Base-by-base conservation (phyloP, 2,888 invertebrate genomes). In the Stratiomys singularior region DNA sequence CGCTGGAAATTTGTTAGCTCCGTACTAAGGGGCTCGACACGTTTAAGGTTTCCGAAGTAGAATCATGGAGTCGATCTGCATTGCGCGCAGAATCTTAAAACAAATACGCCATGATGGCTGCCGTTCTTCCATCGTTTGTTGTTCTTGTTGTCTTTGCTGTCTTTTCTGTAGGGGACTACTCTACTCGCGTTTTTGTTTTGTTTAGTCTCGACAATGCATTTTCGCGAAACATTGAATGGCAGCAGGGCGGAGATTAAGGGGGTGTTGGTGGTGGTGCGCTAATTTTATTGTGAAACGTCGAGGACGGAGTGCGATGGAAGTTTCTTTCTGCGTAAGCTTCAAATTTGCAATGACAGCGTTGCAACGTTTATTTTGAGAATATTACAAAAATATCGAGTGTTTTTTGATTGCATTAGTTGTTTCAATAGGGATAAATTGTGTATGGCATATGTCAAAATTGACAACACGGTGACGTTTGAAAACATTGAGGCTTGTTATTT, bases 31-130 rank as follows among this genome's bases (percentile, higher is more conserved):
- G n/a, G n/a, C n/a, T n/a, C n/a, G n/a, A n/a, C n/a, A n/a, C n/a
- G n/a, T n/a, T n/a, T n/a, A n/a, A n/a, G n/a, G n/a, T n/a, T n/a
- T n/a, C n/a, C n/a, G n/a, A n/a, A n/a, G 37, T 9, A 37, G 9
- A 37, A 37, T 37, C 37, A 37, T 37, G 37, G 37, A 37, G 37
- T 25, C 15, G 69, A 46, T n/a, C 5, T 37, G 37, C 37, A 37
- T 37, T 25, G 27, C 23, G 74, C 74, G 74, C 74, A 74, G 74
- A 74, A 74, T 74, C 74, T 74, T 37, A 1, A 21, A 37, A 74
- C 5, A 74, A 74, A 37, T 74, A 30, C 74, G 74, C 74, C 74
- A 74, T 74, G 58, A 74, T 74, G 74, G 74, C 74, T 74, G 74
- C 74, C 25, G 28, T 18, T 58, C 52, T 7, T 71, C 25, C 25